phyloP scores from a whole-genome alignment of 2,797 vertebrate genomes.

The Spinus pinus region DNA sequence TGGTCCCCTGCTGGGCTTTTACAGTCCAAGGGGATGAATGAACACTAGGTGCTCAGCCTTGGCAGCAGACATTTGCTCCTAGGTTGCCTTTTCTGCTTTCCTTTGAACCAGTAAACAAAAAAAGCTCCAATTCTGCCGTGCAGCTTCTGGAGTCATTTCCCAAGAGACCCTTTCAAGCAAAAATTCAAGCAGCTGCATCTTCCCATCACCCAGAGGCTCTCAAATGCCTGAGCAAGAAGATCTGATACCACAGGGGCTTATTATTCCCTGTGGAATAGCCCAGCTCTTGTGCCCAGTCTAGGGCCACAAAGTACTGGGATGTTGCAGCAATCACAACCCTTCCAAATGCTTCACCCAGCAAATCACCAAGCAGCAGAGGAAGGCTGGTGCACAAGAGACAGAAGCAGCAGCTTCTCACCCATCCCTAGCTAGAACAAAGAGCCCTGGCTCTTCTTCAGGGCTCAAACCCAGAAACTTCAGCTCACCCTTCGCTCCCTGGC shows the following conservation, averaged over 20 bases:
- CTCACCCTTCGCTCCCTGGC: background rate
- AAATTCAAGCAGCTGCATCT: background rate
- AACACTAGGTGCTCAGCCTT: accelerated
- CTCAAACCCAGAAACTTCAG: background rate
- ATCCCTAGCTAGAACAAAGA: background rate
- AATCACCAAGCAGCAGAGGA: accelerated
- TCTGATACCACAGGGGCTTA: background rate
- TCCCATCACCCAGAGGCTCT: background rate
- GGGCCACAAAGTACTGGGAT: accelerated
- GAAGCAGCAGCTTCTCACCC: background rate
- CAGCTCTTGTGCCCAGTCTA: background rate
- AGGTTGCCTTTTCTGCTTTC: background rate
- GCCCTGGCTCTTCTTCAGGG: background rate
- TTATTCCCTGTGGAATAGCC: background rate
- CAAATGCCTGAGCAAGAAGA: background rate
- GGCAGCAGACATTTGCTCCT: background rate
- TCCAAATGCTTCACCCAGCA: background rate
- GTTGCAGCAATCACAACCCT: background rate
- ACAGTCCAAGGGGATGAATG: background rate
- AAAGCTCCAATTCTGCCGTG: background rate
- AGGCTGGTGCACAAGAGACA: background rate
- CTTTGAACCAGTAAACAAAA: background rate
- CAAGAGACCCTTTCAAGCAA: background rate
- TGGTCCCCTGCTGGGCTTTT: background rate
- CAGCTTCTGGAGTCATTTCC: background rate